These are phyloP conservation scores for Nebria brevicollis DNA, from an alignment of 2,888 invertebrate genomes.

Conservation along the genomic window DNA sequence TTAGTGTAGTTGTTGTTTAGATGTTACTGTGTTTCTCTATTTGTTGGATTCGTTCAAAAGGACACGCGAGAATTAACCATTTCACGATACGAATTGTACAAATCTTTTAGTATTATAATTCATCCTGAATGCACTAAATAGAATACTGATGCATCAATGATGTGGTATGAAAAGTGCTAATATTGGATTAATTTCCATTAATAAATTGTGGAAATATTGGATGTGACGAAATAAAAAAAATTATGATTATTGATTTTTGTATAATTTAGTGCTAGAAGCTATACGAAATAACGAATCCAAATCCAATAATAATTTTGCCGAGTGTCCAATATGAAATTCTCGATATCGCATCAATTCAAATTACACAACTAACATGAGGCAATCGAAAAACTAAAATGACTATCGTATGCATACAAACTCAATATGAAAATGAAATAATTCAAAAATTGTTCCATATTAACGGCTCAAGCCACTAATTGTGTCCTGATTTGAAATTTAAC, in stretches of 20 bases:
- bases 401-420: background rate
- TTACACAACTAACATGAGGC: background rate
- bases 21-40: background rate
- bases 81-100: background rate
- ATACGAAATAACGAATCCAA: background rate
- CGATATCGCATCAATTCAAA: background rate
- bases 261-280: too few species aligned
- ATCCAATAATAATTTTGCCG: background rate
- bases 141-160: too few species aligned
- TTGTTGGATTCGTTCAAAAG: background rate
- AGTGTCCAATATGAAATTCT: background rate
- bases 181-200: too few species aligned
- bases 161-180: too few species aligned
- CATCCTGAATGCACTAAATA: too few species aligned
- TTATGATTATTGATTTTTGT: too few species aligned
- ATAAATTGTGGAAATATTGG: too few species aligned
- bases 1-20: background rate
- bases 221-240: too few species aligned
- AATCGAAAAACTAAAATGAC: background rate
- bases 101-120: too few species aligned
- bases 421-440: background rate
- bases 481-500: background rate
- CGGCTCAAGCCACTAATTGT: background rate
- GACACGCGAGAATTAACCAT: background rate
- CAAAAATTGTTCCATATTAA: background rate